Conservation (phyloP, 2,888 invertebrate genomes). For the Sepiola atlantica region DNA sequence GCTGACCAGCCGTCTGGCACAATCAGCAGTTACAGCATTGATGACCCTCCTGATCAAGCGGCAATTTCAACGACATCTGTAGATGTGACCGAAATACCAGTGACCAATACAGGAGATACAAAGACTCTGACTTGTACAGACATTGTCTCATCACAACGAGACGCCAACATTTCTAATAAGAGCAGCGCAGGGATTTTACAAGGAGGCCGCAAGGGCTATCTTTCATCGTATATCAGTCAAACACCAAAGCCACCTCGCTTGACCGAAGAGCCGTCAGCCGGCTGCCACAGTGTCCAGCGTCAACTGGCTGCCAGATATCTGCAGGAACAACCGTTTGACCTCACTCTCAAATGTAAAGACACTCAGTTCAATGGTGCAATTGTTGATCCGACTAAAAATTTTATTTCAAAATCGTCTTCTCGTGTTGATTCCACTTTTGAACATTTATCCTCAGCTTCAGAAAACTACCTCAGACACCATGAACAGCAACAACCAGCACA, state of each 20-base stretch:
- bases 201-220: slow-evolving; percentile 39
- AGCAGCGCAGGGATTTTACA: slow-evolving; percentile 46
- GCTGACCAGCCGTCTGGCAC: slow-evolving; percentile 33
- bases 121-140: slow-evolving; percentile 45
- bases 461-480: slow-evolving; percentile 47
- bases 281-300: slow-evolving; percentile 44
- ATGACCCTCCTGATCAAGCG: background rate
- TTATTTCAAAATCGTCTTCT: slow-evolving; percentile 47
- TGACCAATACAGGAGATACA: slow-evolving; percentile 41
- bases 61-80: slow-evolving; percentile 39
- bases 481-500: slow-evolving; percentile 46
- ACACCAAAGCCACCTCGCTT: slow-evolving; percentile 46
- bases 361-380: slow-evolving; percentile 45
- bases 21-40: slow-evolving; percentile 41
- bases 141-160: slow-evolving; percentile 42
- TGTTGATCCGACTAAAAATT: slow-evolving; percentile 40
- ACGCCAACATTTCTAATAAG: slow-evolving; percentile 45
- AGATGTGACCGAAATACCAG: slow-evolving; percentile 39
- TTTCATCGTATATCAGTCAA: slow-evolving; percentile 46
- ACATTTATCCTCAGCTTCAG: slow-evolving; percentile 46
- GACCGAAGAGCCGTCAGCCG: slow-evolving; percentile 46
- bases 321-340: slow-evolving; percentile 48
- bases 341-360: slow-evolving; percentile 47
- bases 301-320: slow-evolving; percentile 43
- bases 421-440: slow-evolving; percentile 45